These are phyloP conservation scores for Eulacestoma nigropectus DNA, from an alignment of 2,113 vertebrate species.

Conservation along the genomic window DNA sequence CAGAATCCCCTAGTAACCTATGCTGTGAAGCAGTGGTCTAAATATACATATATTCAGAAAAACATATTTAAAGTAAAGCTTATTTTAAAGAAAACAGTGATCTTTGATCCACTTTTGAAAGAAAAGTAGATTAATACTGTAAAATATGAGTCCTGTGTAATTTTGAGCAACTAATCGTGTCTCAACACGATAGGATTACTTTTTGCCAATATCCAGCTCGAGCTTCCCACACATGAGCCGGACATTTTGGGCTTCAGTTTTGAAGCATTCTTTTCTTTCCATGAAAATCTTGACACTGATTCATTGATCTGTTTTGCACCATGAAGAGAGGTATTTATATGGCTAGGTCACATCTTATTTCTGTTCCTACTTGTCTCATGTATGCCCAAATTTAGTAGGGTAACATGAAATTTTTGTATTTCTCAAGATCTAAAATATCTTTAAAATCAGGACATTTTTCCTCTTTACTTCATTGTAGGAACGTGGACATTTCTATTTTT, in stretches of 20 bases:
- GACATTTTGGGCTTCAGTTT: not conserved
- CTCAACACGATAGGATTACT: not conserved
- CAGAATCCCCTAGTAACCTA: not conserved
- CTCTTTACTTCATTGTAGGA: not conserved
- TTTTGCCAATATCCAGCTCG: not conserved
- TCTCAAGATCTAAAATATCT: not conserved
- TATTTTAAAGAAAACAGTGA: not conserved
- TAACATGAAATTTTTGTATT: not conserved
- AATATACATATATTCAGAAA: not conserved
- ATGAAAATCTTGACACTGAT: not conserved
- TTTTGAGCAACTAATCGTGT: not conserved
- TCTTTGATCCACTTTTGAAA: not conserved
- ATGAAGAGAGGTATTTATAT: not conserved
- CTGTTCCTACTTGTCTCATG: not conserved
- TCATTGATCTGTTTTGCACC: not conserved
- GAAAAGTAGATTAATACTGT: not conserved
- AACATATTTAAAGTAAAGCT: not conserved
- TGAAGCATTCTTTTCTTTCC: not conserved
- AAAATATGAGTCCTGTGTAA: not conserved
- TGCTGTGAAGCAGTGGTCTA: not conserved
- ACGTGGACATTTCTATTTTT: not conserved
- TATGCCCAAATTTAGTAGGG: not conserved
- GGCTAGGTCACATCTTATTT: not conserved
- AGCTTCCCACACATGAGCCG: not conserved
- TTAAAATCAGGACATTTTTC: not conserved